Conservation (phyloP, 2,113 vertebrate genomes). For the Rhabdornis inornatus region DNA sequence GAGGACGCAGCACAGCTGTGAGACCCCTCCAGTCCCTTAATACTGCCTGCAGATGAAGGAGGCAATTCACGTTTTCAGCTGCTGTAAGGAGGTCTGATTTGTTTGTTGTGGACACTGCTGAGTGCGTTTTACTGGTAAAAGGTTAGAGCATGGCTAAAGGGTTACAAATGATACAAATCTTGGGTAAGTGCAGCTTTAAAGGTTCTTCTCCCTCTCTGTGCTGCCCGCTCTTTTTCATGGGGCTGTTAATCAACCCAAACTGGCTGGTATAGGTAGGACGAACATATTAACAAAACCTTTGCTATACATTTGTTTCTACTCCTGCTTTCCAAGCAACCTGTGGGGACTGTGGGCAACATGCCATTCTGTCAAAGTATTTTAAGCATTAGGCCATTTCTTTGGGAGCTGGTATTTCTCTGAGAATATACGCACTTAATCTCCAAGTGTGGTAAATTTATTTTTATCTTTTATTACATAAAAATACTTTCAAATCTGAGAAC, state of each 20-base stretch:
- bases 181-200: background rate
- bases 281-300: background rate
- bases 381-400: background rate
- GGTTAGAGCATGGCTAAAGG: background rate
- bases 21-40: accelerated
- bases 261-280: background rate
- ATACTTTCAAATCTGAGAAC: background rate
- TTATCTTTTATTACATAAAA: background rate
- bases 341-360: background rate
- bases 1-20: background rate
- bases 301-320: background rate
- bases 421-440: background rate
- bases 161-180: background rate
- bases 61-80: background rate
- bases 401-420: background rate
- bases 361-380: background rate
- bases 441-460: background rate
- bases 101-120: background rate
- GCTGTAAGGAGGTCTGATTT: background rate
- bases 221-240: background rate
- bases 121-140: background rate
- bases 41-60: background rate
- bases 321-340: background rate
- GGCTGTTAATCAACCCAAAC: background rate
- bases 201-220: background rate